Evolutionary conservation across 2,797 vertebrate genomes (phyloP), one percentile per base, ranked within the genome.

Genomic region (Iguana delicatissima): DNA sequence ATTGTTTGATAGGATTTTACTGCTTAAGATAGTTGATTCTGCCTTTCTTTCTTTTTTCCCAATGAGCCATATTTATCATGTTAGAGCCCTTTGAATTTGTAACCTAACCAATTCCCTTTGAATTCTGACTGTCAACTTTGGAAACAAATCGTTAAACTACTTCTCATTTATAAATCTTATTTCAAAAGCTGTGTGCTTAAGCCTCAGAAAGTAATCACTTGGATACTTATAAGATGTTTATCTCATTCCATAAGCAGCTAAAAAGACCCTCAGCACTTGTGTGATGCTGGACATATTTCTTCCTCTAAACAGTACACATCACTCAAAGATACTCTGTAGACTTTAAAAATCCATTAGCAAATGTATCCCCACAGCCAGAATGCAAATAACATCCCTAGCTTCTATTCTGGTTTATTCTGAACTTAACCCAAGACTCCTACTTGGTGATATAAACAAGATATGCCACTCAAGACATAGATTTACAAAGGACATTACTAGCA

Each of bases 161-260:
- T 89, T 14, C 35, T 90, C 62, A n/a, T 0, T 86, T 90, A n/a
- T 84, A 86, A 89, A 42, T 22, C 6, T 55, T 59, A 89, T 76
- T 89, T 93, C 57, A 62, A 88, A 85, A 89, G 1, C 12, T 93
- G 0, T 8, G 81, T 24, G 20, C 83, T 92, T 90, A 88, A 92
- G 8, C 74, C 13, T 85, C 85, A 90, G 9, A 92, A 72, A 0
- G 55, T 46, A 93, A 89, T 89, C 13, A 77, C 0, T 89, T 80
- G n/a, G 59, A 69, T 87, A 88, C 16, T 84, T 84, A 16, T 0
- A 88, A 88, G 74, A 86, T 87, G 90, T 90, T 86, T 92, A 64
- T 90, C 88, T 94, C 52, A 3, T 76, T 77, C 20, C 0, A 0
- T 89, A 93, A 90, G 57, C n/a, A 84, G 52, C 82, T 91, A 29